Evolutionary conservation across 2,113 vertebrate species (phyloP), one percentile per base, ranked within the genome.

Genomic region (Herpailurus yagouaroundi): DNA sequence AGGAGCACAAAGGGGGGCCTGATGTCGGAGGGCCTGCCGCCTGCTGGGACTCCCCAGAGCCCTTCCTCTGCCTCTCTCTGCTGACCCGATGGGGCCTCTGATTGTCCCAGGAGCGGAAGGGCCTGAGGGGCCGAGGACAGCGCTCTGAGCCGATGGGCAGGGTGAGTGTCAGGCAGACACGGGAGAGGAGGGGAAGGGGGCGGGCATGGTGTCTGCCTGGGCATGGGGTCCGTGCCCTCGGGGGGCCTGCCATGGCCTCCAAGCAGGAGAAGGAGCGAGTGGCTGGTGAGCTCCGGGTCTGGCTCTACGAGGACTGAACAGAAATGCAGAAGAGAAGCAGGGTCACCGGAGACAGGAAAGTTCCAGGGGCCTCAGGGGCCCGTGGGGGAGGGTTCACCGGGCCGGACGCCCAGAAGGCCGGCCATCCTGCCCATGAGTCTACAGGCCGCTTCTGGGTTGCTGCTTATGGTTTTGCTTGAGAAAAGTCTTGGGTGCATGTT

Each of bases 141-240:
- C 0, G 2, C 19, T 0, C 2, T 29, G 1, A 23, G 45, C 14
- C 1, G 8, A 11, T 11, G 27, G 5, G 18, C 19, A n/a, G 1
- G 21, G 27, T 11, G 19, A 4, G 55, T 2, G 14, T 11, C 21
- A 7, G 88, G 73, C 31, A 29, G 71, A 12, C 1, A 13, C 60
- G 7, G 31, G 5, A 25, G 48, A 7, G 33, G 52, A 93, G 50
- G 16, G n/a, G 3, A 1, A 10, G 15, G 48, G 71, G 80, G 41
- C 38, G 15, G 33, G 16, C 0, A 0, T 0, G 31, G 38, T 31
- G 38, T 13, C 89, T 2, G 10, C 41, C 11, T 33, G 12, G 33
- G 23, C 0, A 0, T 1, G 9, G n/a, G 33, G 45, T 13, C 68
- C 0, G 25, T 33, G 31, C 60, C 12, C 3, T 7, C 13, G 3